Percentiles rank a stretch among this genome's conserved stretches.
These are phyloP conservation scores for Fopius arisanus DNA, from an alignment of 1,140 invertebrate species.

Conservation along the genomic window DNA sequence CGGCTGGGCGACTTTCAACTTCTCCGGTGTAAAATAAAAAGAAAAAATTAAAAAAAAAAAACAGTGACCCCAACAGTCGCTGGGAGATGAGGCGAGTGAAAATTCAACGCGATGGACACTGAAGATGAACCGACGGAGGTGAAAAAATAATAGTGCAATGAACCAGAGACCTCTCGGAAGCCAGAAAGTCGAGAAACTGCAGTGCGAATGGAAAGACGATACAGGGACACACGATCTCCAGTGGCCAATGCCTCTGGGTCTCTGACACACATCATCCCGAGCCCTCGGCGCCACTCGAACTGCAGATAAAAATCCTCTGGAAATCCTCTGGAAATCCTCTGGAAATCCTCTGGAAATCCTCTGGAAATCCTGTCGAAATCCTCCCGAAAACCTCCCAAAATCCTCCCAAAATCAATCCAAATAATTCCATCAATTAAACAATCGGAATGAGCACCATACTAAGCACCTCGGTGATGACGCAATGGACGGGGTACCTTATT, in stretches of 20 bases:
- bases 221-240: neutral
- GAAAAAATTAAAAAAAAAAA: neutral
- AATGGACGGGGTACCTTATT: neutral
- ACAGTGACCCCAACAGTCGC: too few species aligned
- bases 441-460: neutral
- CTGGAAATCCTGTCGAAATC: too few species aligned
- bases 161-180: neutral
- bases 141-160: neutral
- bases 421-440: too few species aligned
- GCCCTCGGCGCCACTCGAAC: too few species aligned
- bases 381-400: too few species aligned
- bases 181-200: neutral
- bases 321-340: too few species aligned
- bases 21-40: neutral
- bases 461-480: neutral
- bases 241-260: neutral
- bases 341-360: too few species aligned
- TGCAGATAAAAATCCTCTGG: too few species aligned
- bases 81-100: too few species aligned
- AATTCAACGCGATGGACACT: neutral
- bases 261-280: too few species aligned
- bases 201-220: neutral
- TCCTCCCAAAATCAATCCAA: too few species aligned
- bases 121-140: too few species aligned
- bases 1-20: neutral